A percentile compares a stretch with the other conserved stretches of the same genome.
Evolutionary conservation across 2,888 invertebrate species (phyloP).

Genomic region (Clanis bilineata): DNA sequence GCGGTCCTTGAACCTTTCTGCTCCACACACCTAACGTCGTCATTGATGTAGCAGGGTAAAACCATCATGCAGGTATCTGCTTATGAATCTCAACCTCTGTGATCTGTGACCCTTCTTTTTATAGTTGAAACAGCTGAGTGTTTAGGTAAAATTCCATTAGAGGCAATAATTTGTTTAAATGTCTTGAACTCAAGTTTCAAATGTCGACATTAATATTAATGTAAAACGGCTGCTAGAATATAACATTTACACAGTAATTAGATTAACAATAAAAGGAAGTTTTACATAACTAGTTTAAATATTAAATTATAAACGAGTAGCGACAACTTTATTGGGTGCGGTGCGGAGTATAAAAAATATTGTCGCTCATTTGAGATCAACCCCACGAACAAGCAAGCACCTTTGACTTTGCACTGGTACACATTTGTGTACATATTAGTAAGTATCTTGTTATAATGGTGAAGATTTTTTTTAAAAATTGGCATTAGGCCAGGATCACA

Average conservation of each 20-base stretch:
- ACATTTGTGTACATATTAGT: no score
- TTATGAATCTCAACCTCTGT: constrained; percentile 3
- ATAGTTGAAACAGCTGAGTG: no score
- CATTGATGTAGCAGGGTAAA: constrained; percentile 47
- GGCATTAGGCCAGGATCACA: no score
- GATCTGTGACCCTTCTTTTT: not conserved
- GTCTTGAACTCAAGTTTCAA: constrained; percentile 4
- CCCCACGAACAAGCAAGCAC: no score
- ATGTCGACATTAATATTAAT: constrained; percentile 3
- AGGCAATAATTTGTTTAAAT: constrained; percentile 5
- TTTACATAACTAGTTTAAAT: constrained; percentile 40
- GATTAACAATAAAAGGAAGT: constrained; percentile 27
- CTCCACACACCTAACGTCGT: constrained; percentile 26
- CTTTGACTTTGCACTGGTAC: no score
- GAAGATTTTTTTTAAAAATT: no score
- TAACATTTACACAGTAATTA: not conserved
- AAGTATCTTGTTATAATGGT: no score
- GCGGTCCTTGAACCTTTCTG: constrained; percentile 61
- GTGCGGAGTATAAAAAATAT: no score
- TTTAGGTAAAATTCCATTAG: not conserved
- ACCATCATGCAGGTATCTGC: constrained; percentile 18
- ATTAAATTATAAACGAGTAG: no score
- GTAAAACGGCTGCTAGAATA: not conserved
- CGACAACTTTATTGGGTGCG: no score
- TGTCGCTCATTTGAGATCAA: no score